Evolutionary conservation across 2,797 vertebrate genomes (phyloP).

Genomic region (Accipiter badius): DNA sequence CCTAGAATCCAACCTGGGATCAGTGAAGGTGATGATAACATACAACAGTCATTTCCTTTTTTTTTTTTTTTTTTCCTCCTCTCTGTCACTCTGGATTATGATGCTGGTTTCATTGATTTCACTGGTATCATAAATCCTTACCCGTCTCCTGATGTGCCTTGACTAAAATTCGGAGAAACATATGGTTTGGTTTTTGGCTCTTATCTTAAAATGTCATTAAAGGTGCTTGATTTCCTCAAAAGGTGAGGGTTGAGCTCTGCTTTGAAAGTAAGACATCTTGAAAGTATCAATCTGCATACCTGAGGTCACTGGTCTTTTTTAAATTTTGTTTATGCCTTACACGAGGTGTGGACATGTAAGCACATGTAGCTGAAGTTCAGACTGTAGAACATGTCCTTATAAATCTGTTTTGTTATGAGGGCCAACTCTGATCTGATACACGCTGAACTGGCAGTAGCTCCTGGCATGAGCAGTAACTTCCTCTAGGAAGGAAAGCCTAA

Average conservation of each 20-base stretch:
- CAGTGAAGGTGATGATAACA: neutral
- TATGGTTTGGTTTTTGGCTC: neutral
- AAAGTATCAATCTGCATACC: neutral
- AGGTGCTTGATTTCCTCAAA: neutral
- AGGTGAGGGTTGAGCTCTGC: neutral
- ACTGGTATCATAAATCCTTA: neutral
- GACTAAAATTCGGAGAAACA: neutral
- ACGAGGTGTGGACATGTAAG: rapidly evolving
- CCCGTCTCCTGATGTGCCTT: neutral
- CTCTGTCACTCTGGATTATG: neutral
- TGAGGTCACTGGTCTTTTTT: neutral
- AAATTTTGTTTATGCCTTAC: neutral
- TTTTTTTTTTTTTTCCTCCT: neutral
- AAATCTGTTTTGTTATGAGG: neutral
- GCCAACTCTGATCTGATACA: neutral
- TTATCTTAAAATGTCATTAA: neutral
- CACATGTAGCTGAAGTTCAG: neutral
- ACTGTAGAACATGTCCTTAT: neutral
- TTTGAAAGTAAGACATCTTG: neutral
- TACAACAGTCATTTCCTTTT: neutral
- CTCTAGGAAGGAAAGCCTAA: neutral
- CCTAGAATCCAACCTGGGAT: neutral
- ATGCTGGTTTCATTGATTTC: neutral
- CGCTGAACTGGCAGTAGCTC: neutral
- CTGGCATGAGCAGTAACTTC: too few relatives aligned